Percentiles rank a stretch among this genome's conserved stretches.
Evolutionary conservation across 35 echinoderm and acorn worm genomes (phyloP).

Genomic region (Strongylocentrotus purpuratus): DNA sequence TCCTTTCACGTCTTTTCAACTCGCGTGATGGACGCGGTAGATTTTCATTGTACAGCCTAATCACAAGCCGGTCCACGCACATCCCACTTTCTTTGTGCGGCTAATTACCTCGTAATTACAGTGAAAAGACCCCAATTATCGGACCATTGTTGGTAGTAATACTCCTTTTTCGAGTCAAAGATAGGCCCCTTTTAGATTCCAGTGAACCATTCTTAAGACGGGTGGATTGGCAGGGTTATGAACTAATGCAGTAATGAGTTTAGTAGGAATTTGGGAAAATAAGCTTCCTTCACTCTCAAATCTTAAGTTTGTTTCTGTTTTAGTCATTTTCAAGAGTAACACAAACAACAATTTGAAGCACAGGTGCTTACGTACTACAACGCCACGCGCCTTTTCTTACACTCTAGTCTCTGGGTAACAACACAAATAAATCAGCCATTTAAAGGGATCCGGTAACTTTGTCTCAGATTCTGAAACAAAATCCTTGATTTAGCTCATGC

Average conservation of each 20-base stretch:
- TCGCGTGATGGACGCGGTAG: too few species aligned
- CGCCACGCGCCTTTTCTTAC: background rate
- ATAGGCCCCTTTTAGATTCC: background rate
- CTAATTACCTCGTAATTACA: background rate
- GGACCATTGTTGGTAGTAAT: background rate
- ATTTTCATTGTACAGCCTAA: background rate
- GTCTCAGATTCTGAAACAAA: too few species aligned
- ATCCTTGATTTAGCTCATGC: too few species aligned
- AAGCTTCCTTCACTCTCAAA: background rate
- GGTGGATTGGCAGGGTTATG: background rate
- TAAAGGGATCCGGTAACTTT: too few species aligned
- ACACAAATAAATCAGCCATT: too few species aligned
- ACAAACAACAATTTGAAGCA: background rate
- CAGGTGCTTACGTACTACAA: background rate
- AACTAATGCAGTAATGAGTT: background rate
- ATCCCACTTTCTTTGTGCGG: background rate
- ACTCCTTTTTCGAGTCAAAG: background rate
- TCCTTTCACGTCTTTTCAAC: background rate
- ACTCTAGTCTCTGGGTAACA: too few species aligned
- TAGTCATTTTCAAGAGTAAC: background rate
- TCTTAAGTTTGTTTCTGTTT: background rate
- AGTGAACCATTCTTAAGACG: background rate
- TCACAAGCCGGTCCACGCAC: background rate
- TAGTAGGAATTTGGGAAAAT: background rate
- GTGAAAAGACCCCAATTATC: background rate